Evolutionary conservation across 2,113 vertebrate genomes (phyloP).

Genomic region (Amphiprion ocellaris): DNA sequence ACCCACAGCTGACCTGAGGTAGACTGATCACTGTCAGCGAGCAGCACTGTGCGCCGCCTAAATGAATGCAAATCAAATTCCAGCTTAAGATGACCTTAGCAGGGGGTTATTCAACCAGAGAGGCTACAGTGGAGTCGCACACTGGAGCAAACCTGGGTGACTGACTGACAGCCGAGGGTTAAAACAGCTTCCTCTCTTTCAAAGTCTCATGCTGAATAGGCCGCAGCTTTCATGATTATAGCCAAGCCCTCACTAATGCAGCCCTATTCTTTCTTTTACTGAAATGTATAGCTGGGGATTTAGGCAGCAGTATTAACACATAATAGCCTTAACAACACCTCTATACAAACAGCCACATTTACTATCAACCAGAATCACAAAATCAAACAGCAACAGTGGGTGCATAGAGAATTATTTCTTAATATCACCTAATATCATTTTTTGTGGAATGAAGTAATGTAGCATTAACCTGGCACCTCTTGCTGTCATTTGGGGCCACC

Average conservation of each 20-base stretch:
- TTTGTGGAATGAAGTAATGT: conserved; percentile 1
- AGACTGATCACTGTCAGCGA: conserved; percentile 1
- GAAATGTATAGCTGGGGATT: conserved; percentile 9
- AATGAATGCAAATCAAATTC: conserved; percentile 76
- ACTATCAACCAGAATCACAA: neutral
- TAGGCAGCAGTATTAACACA: neutral
- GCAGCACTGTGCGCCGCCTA: conserved; percentile 3
- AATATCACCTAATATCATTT: neutral
- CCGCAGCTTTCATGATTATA: conserved; percentile 42
- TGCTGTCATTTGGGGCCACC: conserved; percentile 3
- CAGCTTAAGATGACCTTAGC: conserved; percentile 60
- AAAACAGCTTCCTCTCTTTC: conserved; percentile 68
- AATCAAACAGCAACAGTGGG: neutral
- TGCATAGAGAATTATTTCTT: neutral
- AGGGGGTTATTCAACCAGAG: conserved; percentile 63
- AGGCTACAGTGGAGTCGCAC: conserved; percentile 40
- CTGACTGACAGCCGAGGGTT: conserved; percentile 60
- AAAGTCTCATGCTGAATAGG: conserved; percentile 39
- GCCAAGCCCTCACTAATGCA: conserved; percentile 16
- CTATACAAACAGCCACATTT: neutral
- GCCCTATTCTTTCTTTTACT: conserved; percentile 15
- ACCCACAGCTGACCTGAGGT: conserved; percentile 34
- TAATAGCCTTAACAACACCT: neutral
- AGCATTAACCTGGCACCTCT: neutral
- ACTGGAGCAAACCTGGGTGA: conserved; percentile 40